Base-by-base conservation (phyloP, 2,113 vertebrate species). In the Vicugna pacos region DNA sequence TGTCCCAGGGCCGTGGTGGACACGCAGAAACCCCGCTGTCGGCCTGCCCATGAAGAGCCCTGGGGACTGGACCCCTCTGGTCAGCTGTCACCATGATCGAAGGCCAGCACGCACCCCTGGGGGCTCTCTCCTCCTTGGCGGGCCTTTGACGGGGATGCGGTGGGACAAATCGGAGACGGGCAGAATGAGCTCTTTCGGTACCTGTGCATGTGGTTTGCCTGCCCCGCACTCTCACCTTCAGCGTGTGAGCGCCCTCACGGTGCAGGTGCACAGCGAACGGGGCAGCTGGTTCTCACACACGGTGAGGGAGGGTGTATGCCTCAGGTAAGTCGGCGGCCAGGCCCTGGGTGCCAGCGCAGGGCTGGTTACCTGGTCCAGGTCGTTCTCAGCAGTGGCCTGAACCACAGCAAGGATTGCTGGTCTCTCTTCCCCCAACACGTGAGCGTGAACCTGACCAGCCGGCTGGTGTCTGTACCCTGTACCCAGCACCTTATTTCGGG, bases 11-110 rank as follows among this genome's bases (percentile, higher is more conserved):
- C n/a, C n/a, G 5, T 0, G 7, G 20, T 5, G 20, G 8, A 4
- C 9, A 0, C 2, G 10, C 28, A 20, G 52, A 28, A 20, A 6
- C 58, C 6, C 0, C 0, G 0, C 0, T 0, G 24, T 5, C 17
- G 0, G 35, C 24, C 46, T 13, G 2, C 50, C 38, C 0, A 5
- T 0, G 32, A 50, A 14, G 38, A 19, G 24, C 48, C 3, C 20
- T 14, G 35, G 14, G 30, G 16, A 24, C 60, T 4, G 1, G 62
- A 15, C 15, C 8, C 30, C 24, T 16, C 24, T 8, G 8, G 24
- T 11, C 64, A 16, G 64, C 54, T 81, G 28, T 52, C 30, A 14
- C 20, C 8, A 0, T 48, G 86, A 32, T 2, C 1, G 4, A 50
- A 8, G 16, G 6, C 30, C 30, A 46, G 1, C 8, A 8, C 6